phyloP scores from a whole-genome alignment of 2,888 invertebrate species.

The Cetonia aurata region DNA sequence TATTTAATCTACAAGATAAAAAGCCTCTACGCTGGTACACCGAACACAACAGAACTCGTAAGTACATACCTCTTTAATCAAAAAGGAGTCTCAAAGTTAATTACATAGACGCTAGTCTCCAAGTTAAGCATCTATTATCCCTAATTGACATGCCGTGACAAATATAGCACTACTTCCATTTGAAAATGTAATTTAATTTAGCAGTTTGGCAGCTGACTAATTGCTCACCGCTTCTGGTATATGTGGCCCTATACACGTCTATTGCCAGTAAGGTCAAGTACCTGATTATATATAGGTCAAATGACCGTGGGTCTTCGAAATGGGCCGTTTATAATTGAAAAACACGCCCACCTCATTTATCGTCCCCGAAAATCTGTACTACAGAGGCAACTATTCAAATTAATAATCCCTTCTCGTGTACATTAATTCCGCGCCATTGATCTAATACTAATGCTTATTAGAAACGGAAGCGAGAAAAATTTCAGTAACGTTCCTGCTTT shows the following conservation, averaged over 20 bases:
- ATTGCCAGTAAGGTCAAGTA: background rate
- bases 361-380: constrained; percentile 9
- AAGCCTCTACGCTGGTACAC: no score
- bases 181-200: no score
- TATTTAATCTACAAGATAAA: no score
- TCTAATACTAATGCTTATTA: constrained; percentile 39
- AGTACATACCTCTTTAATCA: no score
- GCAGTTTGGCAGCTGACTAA: no score
- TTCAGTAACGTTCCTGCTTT: constrained; percentile 32
- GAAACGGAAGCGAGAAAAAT: constrained; percentile 37
- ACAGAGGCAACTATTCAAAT: constrained; percentile 26
- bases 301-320: background rate
- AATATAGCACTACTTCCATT: no score
- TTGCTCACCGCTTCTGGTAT: no score
- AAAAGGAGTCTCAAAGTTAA: background rate
- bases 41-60: no score
- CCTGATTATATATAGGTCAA: background rate
- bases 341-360: background rate
- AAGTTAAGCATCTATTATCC: background rate
- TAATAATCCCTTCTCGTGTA: constrained; percentile 39
- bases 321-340: constrained; percentile 1
- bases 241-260: no score
- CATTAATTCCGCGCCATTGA: constrained; percentile 38
- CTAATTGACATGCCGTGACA: background rate
- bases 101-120: background rate